phyloP scores from a whole-genome alignment of 1,140 invertebrate species.

The Leptopilina clavipes region DNA sequence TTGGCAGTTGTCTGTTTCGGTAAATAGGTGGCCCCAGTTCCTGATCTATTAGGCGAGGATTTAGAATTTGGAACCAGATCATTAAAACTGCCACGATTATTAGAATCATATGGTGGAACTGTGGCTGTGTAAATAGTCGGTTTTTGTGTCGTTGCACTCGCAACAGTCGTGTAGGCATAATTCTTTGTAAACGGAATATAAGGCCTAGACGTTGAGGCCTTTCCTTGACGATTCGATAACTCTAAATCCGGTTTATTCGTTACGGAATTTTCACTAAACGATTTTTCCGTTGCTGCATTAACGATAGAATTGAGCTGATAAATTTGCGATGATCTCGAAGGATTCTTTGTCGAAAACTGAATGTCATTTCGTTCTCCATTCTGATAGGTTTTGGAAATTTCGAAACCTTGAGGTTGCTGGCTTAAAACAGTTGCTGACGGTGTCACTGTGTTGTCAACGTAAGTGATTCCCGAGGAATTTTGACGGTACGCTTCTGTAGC shows the following conservation, averaged over 20 bases:
- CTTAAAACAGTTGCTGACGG: background rate
- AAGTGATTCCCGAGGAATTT: background rate
- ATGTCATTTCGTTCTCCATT: conserved; percentile 27
- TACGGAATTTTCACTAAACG: conserved; percentile 48
- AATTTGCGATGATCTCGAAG: conserved; percentile 48
- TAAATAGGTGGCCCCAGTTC: conserved; percentile 61
- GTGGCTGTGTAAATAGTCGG: conserved; percentile 61
- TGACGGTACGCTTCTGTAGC: background rate
- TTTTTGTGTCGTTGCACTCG: conserved; percentile 58
- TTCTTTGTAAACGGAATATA: conserved; percentile 71
- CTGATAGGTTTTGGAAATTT: background rate
- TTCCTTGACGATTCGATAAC: conserved; percentile 66
- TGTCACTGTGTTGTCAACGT: background rate
- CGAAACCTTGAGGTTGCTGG: background rate
- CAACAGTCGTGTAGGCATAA: conserved; percentile 61
- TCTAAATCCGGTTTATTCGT: conserved; percentile 63
- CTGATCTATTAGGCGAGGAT: conserved; percentile 50
- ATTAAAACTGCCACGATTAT: conserved; percentile 54
- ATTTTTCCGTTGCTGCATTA: conserved; percentile 62
- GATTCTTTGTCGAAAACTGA: conserved; percentile 45
- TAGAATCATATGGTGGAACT: conserved; percentile 54
- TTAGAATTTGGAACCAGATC: conserved; percentile 55
- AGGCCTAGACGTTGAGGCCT: conserved; percentile 65
- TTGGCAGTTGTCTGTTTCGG: conserved; percentile 59
- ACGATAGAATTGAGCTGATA: conserved; percentile 59